Evolutionary conservation across 1,140 invertebrate genomes (phyloP).

Genomic region (Patella vulgata): DNA sequence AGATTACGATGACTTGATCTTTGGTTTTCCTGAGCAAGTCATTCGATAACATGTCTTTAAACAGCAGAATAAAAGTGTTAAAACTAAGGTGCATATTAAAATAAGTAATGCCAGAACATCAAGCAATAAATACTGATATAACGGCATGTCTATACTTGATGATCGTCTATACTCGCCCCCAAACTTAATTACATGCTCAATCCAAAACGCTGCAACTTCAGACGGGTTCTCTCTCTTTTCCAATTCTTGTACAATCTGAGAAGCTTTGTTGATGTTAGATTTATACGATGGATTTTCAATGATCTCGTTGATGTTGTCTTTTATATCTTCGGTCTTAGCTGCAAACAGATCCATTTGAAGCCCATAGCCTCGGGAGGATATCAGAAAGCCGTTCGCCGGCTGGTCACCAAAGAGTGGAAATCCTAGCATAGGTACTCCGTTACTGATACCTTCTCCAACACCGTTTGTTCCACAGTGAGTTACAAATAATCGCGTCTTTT

Average conservation of each 20-base stretch:
- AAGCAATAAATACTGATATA: conserved; percentile 46
- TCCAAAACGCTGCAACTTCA: conserved; percentile 40
- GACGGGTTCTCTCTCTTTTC: conserved; percentile 29
- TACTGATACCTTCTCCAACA: conserved; percentile 42
- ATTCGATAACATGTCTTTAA: too few relatives aligned
- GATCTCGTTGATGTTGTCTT: conserved; percentile 25
- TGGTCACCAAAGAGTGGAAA: conserved; percentile 36
- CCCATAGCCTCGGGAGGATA: conserved; percentile 12
- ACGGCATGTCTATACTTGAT: conserved; percentile 31
- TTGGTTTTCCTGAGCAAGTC: too few relatives aligned
- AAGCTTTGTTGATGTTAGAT: conserved; percentile 36
- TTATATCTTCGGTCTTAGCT: conserved; percentile 18
- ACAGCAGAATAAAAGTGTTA: too few relatives aligned
- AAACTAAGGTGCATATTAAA: too few relatives aligned
- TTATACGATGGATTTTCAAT: conserved; percentile 32
- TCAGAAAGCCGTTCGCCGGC: conserved; percentile 23
- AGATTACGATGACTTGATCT: too few relatives aligned
- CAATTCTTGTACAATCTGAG: conserved; percentile 38
- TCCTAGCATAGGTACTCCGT: conserved; percentile 65
- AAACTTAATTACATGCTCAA: conserved; percentile 51
- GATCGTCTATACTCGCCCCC: conserved; percentile 47
- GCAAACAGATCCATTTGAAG: conserved; percentile 14
- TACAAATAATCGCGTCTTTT: conserved; percentile 51
- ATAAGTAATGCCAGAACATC: conserved; percentile 39
- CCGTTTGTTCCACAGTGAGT: conserved; percentile 47